Evolutionary conservation across 64 coral and sea anemone species (phyloP).

Genomic region (Catalaphyllia jardinei): DNA sequence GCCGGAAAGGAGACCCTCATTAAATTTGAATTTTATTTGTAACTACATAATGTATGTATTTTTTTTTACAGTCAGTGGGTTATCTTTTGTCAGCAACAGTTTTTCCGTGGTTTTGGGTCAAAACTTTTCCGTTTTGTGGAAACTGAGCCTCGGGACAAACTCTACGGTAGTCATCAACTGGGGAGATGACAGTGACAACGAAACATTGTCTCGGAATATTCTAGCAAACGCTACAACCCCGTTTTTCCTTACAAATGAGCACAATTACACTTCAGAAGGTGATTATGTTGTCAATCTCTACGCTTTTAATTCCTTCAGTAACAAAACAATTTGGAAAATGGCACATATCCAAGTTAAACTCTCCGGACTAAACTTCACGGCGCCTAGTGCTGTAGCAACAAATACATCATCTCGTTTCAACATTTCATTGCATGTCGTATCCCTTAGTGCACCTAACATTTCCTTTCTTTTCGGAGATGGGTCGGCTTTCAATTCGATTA

Average conservation of each 20-base stretch:
- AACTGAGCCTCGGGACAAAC: conserved; percentile 42
- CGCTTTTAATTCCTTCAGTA: conserved; percentile 45
- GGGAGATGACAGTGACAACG: conserved; percentile 30
- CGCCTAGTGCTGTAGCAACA: neutral
- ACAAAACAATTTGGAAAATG: neutral
- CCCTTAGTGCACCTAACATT: neutral
- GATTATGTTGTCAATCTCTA: conserved; percentile 11
- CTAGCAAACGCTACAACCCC: conserved; percentile 43
- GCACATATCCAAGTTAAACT: conserved; percentile 45
- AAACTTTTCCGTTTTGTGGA: neutral
- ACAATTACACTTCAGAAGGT: conserved; percentile 54
- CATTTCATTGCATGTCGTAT: conserved; percentile 15
- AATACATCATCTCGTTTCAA: conserved; percentile 15
- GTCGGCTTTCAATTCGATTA: neutral
- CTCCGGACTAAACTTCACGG: conserved; percentile 27
- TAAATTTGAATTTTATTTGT: too few relatives aligned
- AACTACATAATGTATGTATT: neutral
- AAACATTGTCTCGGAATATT: neutral
- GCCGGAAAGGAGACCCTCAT: too few relatives aligned
- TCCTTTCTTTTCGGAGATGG: conserved; percentile 39
- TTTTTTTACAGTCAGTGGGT: conserved; percentile 21
- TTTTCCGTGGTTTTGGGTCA: conserved; percentile 22
- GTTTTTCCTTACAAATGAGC: neutral
- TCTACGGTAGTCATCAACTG: conserved; percentile 43
- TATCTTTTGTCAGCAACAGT: neutral